Evolutionary conservation across 1,140 invertebrate species (phyloP), one percentile per base, ranked within the genome.

Genomic region (Eupristina koningsbergeri): DNA sequence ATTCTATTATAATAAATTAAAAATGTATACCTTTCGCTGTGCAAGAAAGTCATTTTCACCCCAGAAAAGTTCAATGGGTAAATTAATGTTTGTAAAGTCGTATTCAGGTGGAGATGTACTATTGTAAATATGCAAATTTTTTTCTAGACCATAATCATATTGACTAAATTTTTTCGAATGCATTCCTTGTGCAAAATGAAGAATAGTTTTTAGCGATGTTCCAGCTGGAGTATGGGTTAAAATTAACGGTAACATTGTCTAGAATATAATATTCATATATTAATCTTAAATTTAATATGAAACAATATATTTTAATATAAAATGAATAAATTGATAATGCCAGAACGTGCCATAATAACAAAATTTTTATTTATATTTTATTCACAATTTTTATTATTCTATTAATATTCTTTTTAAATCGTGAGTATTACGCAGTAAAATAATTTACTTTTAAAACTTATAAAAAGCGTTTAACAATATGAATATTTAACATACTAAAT

Each of bases 181-280:
- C 87, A 95, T 94, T 90, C 94, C 94, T 93, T 95, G 95, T 0
- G 93, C 93, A 85, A 94, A 96, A 90, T 96, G 95, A 17, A 96
- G 88, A 1, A 98, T 86, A 36, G 96, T 96, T 89, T 95, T 95
- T 0, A 95, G 95, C 3, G 97, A 97, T 0, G 96, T 94, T 26
- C 97, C 96, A 6, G 96, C 95, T 3, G 97, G 97, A 34, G 94
- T 94, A 86, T 97, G 96, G n/a, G 93, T 92, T 36, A 96, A 89
- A 86, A 97, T 96, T 0, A 96, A 92, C 1, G 95, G 94, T 31
- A 96, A 86, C 53, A 95, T 88, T 69, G 93, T 93, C 91, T 94
- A 88, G 6, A 89, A 90, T 83, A 29, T 84, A 73, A 41, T 19
- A 64, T 22, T 76, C 45, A 29, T 31, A 0, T 22, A 19, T 69